These are phyloP conservation scores for Crossoptilon crossoptilon DNA, from an alignment of 2,797 vertebrate species.

Conservation along the genomic window DNA sequence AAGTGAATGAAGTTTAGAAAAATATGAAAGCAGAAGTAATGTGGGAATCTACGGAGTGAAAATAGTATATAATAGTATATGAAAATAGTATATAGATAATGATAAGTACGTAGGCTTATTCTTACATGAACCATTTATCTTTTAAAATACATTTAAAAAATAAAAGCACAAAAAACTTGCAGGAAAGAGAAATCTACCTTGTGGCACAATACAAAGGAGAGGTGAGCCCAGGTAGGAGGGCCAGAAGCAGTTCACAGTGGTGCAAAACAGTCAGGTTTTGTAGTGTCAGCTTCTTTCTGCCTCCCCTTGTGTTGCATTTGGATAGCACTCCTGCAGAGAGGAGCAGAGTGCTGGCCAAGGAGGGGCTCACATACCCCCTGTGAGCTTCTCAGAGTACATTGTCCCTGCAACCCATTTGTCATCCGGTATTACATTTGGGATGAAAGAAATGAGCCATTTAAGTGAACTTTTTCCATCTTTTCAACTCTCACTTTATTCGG, in stretches of 20 bases:
- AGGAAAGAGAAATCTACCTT: not conserved
- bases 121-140: not conserved
- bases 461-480: not conserved
- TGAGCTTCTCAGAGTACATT: not conserved
- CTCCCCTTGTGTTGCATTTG: not conserved
- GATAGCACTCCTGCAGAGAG: not conserved
- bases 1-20: not conserved
- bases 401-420: not conserved
- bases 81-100: not conserved
- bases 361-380: not conserved
- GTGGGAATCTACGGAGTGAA: not conserved
- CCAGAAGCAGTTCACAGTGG: not conserved
- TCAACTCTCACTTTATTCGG: not conserved
- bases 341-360: not conserved
- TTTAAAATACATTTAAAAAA: not conserved
- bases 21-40: not conserved
- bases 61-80: not conserved
- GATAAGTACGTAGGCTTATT: not conserved
- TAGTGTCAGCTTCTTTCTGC: not conserved
- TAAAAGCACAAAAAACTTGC: not conserved
- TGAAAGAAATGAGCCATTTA: conserved; percentile 15
- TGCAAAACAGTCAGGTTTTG: not conserved
- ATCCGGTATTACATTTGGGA: not conserved
- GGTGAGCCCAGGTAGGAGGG: not conserved
- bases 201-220: not conserved